Conservation (phyloP, 2,888 invertebrate genomes). For the Scaptomyza caliginosa region DNA sequence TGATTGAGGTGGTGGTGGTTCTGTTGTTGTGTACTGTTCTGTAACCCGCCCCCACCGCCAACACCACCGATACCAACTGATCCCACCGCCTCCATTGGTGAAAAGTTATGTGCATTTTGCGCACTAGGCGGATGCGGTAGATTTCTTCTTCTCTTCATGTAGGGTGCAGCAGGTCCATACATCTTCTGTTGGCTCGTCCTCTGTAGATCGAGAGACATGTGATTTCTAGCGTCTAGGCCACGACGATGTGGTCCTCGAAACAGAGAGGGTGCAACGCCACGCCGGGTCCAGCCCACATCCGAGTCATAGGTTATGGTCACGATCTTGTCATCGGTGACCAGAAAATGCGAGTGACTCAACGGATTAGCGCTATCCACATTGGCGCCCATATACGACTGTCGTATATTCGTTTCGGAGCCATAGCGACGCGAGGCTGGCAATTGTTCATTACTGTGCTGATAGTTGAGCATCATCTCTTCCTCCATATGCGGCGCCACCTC, state of each 20-base stretch:
- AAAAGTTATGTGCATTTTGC: slow-evolving; percentile 83
- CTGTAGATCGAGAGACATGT: slow-evolving; percentile 82
- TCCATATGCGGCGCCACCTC: slow-evolving; percentile 62
- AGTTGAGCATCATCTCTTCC: slow-evolving; percentile 12
- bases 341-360: slow-evolving; percentile 84
- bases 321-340: slow-evolving; percentile 84
- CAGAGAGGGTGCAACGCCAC: slow-evolving; percentile 82
- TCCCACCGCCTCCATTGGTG: slow-evolving; percentile 76
- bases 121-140: slow-evolving; percentile 83
- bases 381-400: slow-evolving; percentile 83
- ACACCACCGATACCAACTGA: slow-evolving; percentile 29
- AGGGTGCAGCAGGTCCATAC: slow-evolving; percentile 81
- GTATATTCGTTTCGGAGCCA: slow-evolving; percentile 83
- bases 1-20: slow-evolving; percentile 32
- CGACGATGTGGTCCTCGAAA: slow-evolving; percentile 80
- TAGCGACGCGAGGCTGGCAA: slow-evolving; percentile 71
- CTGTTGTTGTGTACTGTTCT: slow-evolving; percentile 55
- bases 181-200: slow-evolving; percentile 82
- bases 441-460: slow-evolving; percentile 29
- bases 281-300: slow-evolving; percentile 84
- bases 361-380: slow-evolving; percentile 81
- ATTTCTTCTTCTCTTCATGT: slow-evolving; percentile 81
- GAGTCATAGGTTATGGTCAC: slow-evolving; percentile 84
- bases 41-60: slow-evolving; percentile 48
- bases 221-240: slow-evolving; percentile 72